Evolutionary conservation across 2,888 invertebrate species (phyloP).

Genomic region (Erannis defoliaria): DNA sequence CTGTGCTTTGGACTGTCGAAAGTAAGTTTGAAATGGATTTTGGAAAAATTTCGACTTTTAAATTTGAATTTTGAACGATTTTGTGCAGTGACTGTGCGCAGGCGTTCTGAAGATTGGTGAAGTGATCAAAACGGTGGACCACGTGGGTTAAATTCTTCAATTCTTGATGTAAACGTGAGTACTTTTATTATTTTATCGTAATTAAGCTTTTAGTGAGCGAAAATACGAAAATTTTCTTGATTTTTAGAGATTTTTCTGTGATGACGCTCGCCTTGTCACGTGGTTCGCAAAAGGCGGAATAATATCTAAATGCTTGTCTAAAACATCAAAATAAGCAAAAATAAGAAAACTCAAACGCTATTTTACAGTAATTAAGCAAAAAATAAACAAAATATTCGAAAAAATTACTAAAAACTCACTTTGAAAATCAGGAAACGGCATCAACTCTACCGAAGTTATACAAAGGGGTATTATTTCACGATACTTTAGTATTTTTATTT

Average conservation of each 20-base stretch:
- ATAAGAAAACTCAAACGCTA: neutral
- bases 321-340: neutral
- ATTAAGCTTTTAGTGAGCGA: constrained; percentile 23
- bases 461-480: neutral
- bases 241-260: constrained; percentile 28
- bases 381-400: neutral
- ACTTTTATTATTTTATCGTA: constrained; percentile 47
- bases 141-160: constrained; percentile 54
- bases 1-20: constrained; percentile 49
- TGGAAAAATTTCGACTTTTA: constrained; percentile 48
- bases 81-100: constrained; percentile 64
- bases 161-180: constrained; percentile 63
- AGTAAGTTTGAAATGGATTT: constrained; percentile 61
- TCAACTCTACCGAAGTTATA: constrained; percentile 10
- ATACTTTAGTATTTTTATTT: neutral
- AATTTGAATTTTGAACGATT: constrained; percentile 57
- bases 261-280: constrained; percentile 34
- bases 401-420: neutral
- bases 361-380: constrained; percentile 3
- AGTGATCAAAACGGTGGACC: constrained; percentile 46
- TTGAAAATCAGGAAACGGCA: constrained; percentile 5
- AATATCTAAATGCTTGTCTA: neutral
- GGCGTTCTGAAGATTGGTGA: constrained; percentile 42
- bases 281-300: constrained; percentile 12
- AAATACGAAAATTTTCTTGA: constrained; percentile 8